Evolutionary conservation across 1,140 invertebrate genomes (phyloP).

Genomic region (Lineus longissimus): DNA sequence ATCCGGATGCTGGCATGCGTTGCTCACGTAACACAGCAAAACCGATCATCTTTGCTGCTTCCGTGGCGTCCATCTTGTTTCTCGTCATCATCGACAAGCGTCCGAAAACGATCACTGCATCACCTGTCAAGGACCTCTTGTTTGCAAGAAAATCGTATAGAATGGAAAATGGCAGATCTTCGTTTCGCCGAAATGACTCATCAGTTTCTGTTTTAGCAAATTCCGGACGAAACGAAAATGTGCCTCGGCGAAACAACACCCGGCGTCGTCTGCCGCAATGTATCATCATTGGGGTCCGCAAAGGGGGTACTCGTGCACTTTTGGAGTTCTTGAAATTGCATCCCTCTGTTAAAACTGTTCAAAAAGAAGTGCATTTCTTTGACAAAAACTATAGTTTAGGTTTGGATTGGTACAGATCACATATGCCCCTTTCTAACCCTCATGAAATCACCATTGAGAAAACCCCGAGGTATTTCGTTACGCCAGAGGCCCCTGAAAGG

Average conservation of each 20-base stretch:
- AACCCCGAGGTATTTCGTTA: constrained; percentile 56
- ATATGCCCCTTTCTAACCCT: constrained; percentile 44
- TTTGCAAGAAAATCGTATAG: too few relatives aligned
- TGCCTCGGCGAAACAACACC: constrained; percentile 56
- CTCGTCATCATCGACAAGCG: too few relatives aligned
- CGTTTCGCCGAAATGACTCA: too few relatives aligned
- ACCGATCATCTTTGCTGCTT: too few relatives aligned
- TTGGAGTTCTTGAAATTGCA: constrained; percentile 53
- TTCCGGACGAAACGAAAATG: constrained; percentile 24
- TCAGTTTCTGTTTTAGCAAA: too few relatives aligned
- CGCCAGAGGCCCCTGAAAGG: constrained; percentile 69
- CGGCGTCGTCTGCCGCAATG: constrained; percentile 39
- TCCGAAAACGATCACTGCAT: too few relatives aligned
- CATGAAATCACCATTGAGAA: constrained; percentile 57
- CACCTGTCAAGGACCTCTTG: too few relatives aligned
- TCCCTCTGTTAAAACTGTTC: constrained; percentile 44
- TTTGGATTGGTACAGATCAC: constrained; percentile 53
- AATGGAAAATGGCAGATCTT: too few relatives aligned
- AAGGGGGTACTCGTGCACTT: constrained; percentile 56
- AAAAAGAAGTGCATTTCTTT: constrained; percentile 53
- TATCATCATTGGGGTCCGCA: constrained; percentile 55
- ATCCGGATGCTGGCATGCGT: too few relatives aligned
- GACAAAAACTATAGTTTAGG: constrained; percentile 52
- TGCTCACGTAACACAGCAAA: too few relatives aligned
- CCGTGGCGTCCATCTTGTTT: too few relatives aligned